These are phyloP conservation scores for Lysandra coridon DNA, from an alignment of 2,888 invertebrate genomes.

Conservation along the genomic window DNA sequence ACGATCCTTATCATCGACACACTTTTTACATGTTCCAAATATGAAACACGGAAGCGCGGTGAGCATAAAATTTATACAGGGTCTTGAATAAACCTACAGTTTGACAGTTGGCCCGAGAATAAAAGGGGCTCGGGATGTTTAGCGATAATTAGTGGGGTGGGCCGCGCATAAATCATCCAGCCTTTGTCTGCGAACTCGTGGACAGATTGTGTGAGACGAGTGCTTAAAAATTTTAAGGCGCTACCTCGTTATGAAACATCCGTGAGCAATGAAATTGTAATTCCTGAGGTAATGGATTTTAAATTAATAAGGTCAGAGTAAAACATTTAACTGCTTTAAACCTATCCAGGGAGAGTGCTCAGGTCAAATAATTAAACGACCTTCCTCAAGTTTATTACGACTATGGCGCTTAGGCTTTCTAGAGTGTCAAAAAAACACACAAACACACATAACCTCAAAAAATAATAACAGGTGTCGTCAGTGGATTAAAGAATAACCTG, in stretches of 20 bases:
- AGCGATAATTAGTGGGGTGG: slow-evolving; percentile 43
- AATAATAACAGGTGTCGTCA: neutral
- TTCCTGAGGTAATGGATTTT: neutral
- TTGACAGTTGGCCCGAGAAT: slow-evolving; percentile 36
- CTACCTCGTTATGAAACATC: slow-evolving; percentile 23
- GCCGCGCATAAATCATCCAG: slow-evolving; percentile 42
- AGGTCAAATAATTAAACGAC: too few relatives aligned
- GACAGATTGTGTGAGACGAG: slow-evolving; percentile 35
- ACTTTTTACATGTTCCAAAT: slow-evolving; percentile 1
- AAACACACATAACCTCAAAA: too few relatives aligned
- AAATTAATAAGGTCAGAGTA: neutral
- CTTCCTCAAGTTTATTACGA: too few relatives aligned
- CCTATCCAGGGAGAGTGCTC: too few relatives aligned
- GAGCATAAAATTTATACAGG: slow-evolving; percentile 33
- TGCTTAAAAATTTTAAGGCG: slow-evolving; percentile 32
- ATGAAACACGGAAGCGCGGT: neutral
- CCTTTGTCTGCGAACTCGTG: slow-evolving; percentile 37
- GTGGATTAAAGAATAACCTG: neutral
- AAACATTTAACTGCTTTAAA: too few relatives aligned
- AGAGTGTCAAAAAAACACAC: too few relatives aligned
- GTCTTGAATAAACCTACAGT: slow-evolving; percentile 34
- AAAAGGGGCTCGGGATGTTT: slow-evolving; percentile 37
- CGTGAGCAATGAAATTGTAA: slow-evolving; percentile 10
- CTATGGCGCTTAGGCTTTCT: too few relatives aligned
- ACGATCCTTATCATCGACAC: neutral